These are phyloP conservation scores for Dorcus hopei DNA, from an alignment of 2,888 invertebrate species.

Conservation along the genomic window DNA sequence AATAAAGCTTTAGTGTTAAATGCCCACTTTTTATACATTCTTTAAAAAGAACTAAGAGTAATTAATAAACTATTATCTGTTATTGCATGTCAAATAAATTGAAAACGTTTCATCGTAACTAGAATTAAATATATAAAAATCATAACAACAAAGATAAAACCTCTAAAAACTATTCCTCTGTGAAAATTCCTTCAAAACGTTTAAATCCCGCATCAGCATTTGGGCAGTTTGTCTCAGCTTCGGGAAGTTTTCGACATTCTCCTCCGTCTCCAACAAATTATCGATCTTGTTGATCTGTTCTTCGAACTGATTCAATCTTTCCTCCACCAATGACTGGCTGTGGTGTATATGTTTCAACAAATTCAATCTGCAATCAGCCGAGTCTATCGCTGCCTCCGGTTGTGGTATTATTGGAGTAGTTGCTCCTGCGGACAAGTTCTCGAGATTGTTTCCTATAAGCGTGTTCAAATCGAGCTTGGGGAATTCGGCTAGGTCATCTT, in stretches of 20 bases:
- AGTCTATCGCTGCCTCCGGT: constrained; percentile 80
- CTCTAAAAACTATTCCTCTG: constrained; percentile 13
- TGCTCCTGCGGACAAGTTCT: constrained; percentile 21
- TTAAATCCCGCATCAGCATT: constrained; percentile 71
- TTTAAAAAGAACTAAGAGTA: too few relatives aligned
- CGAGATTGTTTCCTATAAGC: constrained; percentile 35
- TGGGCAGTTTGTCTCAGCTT: constrained; percentile 71
- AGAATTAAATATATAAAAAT: too few relatives aligned
- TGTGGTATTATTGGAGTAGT: constrained; percentile 57
- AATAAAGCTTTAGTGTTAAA: too few relatives aligned
- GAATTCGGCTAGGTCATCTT: constrained; percentile 24
- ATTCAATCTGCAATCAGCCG: constrained; percentile 71
- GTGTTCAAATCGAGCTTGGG: constrained; percentile 34
- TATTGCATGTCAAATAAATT: too few relatives aligned
- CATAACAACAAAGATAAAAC: too few relatives aligned
- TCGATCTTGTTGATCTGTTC: constrained; percentile 69
- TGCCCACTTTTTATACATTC: too few relatives aligned
- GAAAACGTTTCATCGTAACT: too few relatives aligned
- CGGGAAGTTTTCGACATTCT: constrained; percentile 59
- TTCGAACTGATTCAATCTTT: constrained; percentile 70
- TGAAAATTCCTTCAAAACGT: constrained; percentile 54
- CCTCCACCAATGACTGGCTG: constrained; percentile 69
- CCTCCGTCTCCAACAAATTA: constrained; percentile 50
- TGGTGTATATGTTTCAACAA: constrained; percentile 75
- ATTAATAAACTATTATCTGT: too few relatives aligned